These are phyloP conservation scores for Xestia ashworthii DNA, from an alignment of 2,888 invertebrate genomes.

Conservation along the genomic window DNA sequence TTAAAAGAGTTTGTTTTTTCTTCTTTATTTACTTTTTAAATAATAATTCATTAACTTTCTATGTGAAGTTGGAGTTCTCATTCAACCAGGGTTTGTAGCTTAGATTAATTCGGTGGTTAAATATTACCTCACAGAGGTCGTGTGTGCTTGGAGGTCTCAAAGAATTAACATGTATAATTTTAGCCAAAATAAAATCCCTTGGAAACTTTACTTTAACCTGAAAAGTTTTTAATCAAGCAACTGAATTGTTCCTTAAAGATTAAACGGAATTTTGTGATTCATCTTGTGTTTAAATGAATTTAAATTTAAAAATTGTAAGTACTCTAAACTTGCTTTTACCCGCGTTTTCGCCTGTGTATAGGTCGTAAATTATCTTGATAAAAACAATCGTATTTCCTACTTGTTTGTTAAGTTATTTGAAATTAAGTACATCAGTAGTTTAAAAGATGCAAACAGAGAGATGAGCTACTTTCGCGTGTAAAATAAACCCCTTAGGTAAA, in stretches of 20 bases:
- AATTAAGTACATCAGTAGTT: neutral
- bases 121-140: slow-evolving; percentile 16
- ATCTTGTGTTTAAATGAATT: neutral
- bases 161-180: slow-evolving; percentile 38
- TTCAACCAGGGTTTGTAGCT: neutral
- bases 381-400: neutral
- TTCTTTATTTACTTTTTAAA: neutral
- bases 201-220: slow-evolving; percentile 12
- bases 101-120: slow-evolving; percentile 25
- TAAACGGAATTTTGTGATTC: neutral
- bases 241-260: neutral
- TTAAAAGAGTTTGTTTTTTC: neutral
- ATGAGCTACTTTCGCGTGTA: neutral
- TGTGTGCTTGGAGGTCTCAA: slow-evolving; percentile 18
- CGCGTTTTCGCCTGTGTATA: neutral
- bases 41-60: neutral
- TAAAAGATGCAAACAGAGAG: no score
- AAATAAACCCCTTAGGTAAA: neutral
- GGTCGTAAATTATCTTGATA: neutral
- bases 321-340: neutral
- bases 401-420: neutral
- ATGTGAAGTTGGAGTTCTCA: neutral
- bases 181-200: slow-evolving; percentile 20
- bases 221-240: slow-evolving; percentile 18
- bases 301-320: neutral